These are phyloP conservation scores for Chelonia mydas DNA, from an alignment of 2,797 vertebrate genomes.

Conservation along the genomic window DNA sequence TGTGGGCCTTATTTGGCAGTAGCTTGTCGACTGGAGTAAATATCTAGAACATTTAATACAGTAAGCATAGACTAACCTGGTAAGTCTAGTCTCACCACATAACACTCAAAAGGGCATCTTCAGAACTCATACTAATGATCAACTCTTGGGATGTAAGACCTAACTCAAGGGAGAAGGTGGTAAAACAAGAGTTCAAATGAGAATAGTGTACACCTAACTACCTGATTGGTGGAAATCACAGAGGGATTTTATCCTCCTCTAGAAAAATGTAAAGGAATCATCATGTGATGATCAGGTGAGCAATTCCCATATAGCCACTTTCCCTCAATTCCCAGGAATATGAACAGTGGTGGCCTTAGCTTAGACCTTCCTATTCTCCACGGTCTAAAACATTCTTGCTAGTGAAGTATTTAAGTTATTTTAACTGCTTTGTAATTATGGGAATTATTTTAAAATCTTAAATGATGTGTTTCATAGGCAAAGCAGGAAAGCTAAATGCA, in stretches of 20 bases:
- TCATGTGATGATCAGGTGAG: neutral
- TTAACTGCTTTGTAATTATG: neutral
- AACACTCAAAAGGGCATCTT: neutral
- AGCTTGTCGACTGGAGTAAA: constrained; percentile 7
- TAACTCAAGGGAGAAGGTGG: neutral
- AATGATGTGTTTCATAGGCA: neutral
- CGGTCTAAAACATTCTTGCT: neutral
- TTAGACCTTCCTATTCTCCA: neutral
- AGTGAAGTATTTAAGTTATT: neutral
- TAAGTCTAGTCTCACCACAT: constrained; percentile 6
- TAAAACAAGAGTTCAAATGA: neutral
- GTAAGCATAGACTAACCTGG: neutral
- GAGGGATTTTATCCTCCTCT: neutral
- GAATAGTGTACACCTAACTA: neutral
- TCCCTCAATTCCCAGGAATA: neutral
- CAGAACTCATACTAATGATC: neutral
- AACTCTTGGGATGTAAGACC: neutral
- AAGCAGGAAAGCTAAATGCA: neutral
- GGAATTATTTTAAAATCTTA: neutral
- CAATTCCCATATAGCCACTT: neutral
- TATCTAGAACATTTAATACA: neutral
- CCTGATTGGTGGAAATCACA: neutral
- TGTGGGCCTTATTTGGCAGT: neutral
- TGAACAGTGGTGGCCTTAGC: neutral
- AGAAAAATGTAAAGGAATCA: neutral